Conservation (phyloP, 2,797 vertebrate genomes). For the Girardinus metallicus region DNA sequence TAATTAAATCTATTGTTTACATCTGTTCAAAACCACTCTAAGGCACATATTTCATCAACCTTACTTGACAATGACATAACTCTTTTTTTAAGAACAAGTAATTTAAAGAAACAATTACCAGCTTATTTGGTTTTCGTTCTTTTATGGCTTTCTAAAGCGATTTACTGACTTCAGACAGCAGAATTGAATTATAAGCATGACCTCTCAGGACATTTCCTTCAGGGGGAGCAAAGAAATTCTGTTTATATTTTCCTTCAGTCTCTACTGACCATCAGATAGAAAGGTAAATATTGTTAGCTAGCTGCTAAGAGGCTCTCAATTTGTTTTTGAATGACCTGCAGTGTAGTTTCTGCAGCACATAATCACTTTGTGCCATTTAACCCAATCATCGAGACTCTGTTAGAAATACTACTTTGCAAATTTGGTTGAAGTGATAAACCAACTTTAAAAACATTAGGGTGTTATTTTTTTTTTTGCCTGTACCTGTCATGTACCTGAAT, state of each 20-base stretch:
- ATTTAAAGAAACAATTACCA: slow-evolving; percentile 32
- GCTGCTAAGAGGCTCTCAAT: slow-evolving; percentile 59
- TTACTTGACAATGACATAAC: slow-evolving; percentile 2
- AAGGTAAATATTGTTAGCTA: slow-evolving; percentile 22
- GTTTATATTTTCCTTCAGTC: slow-evolving; percentile 41
- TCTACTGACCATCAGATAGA: slow-evolving; percentile 49
- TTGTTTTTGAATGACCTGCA: slow-evolving; percentile 61
- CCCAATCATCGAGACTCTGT: slow-evolving; percentile 21
- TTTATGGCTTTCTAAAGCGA: slow-evolving; percentile 60
- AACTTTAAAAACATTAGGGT: no score
- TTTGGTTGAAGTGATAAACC: background rate
- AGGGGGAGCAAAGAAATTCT: slow-evolving; percentile 46
- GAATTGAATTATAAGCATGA: slow-evolving; percentile 69
- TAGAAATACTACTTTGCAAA: slow-evolving; percentile 10
- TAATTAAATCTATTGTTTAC: slow-evolving; percentile 37
- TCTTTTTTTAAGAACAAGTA: slow-evolving; percentile 10
- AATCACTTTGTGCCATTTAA: slow-evolving; percentile 40
- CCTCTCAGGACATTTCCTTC: slow-evolving; percentile 60
- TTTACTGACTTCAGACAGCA: slow-evolving; percentile 62
- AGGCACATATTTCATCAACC: slow-evolving; percentile 9
- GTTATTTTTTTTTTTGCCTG: background rate
- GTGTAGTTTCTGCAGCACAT: slow-evolving; percentile 16
- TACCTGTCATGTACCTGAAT: background rate
- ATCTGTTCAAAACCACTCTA: background rate
- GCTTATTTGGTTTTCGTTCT: slow-evolving; percentile 34